phyloP scores from a whole-genome alignment of 2,113 vertebrate genomes.

The Peromyscus californicus region DNA sequence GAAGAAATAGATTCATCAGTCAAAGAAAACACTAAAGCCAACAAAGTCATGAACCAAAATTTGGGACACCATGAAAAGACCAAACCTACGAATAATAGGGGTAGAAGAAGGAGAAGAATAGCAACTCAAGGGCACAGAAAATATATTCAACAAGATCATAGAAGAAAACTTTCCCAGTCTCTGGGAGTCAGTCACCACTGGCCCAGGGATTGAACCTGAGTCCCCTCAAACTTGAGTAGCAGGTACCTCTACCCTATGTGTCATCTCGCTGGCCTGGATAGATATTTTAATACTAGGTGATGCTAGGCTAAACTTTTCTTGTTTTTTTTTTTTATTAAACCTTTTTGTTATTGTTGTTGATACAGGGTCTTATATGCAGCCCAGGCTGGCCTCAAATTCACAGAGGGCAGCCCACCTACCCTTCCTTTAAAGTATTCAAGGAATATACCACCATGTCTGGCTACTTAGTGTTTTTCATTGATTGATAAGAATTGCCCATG shows the following conservation, averaged over 20 bases:
- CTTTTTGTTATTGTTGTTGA: neutral
- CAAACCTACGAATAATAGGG: no score
- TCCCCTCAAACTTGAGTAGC: neutral
- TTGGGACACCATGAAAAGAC: no score
- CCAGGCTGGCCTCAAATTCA: neutral
- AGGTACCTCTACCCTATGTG: neutral
- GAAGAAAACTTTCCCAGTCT: no score
- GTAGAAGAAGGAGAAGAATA: no score
- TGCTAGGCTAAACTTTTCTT: neutral
- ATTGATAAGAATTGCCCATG: neutral
- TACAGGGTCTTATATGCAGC: neutral
- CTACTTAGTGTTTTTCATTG: neutral
- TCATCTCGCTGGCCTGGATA: neutral
- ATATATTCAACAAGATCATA: no score
- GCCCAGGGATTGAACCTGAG: neutral
- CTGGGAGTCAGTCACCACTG: neutral
- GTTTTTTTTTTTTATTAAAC: no score
- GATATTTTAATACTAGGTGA: neutral
- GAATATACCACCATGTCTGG: neutral
- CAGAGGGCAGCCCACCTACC: neutral
- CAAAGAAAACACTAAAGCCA: no score
- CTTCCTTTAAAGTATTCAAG: neutral
- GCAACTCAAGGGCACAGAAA: no score
- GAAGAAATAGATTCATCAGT: no score
- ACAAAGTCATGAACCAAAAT: no score